phyloP scores from a whole-genome alignment of 2,888 invertebrate species.

The Unio pictorum region DNA sequence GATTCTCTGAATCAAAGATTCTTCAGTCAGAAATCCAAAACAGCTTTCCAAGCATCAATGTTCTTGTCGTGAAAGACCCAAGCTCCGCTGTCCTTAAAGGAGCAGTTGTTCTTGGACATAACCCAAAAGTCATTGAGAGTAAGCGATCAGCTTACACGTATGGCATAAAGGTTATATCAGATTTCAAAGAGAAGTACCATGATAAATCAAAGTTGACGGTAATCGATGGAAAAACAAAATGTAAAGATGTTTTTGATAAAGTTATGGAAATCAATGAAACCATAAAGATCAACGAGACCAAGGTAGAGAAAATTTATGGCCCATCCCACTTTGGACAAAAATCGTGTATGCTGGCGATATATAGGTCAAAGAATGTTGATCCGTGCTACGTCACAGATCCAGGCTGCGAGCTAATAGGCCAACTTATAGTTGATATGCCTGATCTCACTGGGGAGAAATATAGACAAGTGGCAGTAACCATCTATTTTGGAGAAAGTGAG shows the following conservation, averaged over 20 bases:
- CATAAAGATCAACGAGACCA: not conserved
- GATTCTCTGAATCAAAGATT: too few relatives aligned
- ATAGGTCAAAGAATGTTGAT: not conserved
- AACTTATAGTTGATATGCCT: not conserved
- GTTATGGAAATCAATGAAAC: not conserved
- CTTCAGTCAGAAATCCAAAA: too few relatives aligned
- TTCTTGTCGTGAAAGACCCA: too few relatives aligned
- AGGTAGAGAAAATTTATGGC: not conserved
- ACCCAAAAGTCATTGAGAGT: not conserved
- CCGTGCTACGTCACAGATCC: constrained; percentile 6
- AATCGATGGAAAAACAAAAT: not conserved
- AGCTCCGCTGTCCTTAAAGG: not conserved
- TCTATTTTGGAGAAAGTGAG: constrained; percentile 4
- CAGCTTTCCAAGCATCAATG: too few relatives aligned
- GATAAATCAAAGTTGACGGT: not conserved
- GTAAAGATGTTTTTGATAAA: not conserved
- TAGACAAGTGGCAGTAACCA: constrained; percentile 3
- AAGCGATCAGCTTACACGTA: not conserved
- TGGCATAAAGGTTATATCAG: not conserved
- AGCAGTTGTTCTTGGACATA: not conserved
- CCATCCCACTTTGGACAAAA: constrained; percentile 1
- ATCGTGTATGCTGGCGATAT: not conserved
- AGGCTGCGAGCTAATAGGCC: constrained; percentile 1
- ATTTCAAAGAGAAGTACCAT: not conserved
- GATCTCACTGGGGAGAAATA: not conserved